Conservation (phyloP, 2,113 vertebrate species). For the Argyrosomus japonicus region DNA sequence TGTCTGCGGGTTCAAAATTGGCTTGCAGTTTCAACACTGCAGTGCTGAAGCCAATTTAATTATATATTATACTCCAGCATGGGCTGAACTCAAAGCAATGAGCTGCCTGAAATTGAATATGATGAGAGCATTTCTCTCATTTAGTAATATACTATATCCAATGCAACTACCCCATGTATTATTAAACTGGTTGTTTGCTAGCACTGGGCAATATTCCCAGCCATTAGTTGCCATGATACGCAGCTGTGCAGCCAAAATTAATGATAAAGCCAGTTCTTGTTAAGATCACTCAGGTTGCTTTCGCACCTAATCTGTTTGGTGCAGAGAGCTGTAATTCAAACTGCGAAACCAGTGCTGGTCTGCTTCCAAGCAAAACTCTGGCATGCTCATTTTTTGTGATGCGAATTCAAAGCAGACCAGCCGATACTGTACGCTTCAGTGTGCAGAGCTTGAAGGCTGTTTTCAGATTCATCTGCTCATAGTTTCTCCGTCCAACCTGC, state of each 20-base stretch:
- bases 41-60: conserved; percentile 33
- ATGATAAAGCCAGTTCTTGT: conserved; percentile 9
- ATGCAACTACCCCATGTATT: conserved; percentile 20
- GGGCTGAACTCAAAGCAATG: conserved; percentile 14
- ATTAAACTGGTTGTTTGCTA: conserved; percentile 23
- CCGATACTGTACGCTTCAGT: too few relatives aligned
- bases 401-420: neutral
- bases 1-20: conserved; percentile 4
- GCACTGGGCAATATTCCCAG: neutral
- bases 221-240: conserved; percentile 9
- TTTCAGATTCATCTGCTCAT: neutral
- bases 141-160: neutral
- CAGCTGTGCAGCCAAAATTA: conserved; percentile 3
- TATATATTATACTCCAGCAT: conserved; percentile 13
- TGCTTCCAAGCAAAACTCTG: neutral
- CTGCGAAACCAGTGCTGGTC: neutral
- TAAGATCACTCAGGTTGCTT: conserved; percentile 4
- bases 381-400: too few relatives aligned
- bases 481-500: neutral
- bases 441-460: neutral
- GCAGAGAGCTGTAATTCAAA: neutral
- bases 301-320: conserved; percentile 12
- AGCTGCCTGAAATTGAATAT: conserved; percentile 21
- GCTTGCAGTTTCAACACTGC: neutral
- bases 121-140: conserved; percentile 25